These are phyloP conservation scores for Vanessa cardui DNA, from an alignment of 2,888 invertebrate species.

Conservation along the genomic window DNA sequence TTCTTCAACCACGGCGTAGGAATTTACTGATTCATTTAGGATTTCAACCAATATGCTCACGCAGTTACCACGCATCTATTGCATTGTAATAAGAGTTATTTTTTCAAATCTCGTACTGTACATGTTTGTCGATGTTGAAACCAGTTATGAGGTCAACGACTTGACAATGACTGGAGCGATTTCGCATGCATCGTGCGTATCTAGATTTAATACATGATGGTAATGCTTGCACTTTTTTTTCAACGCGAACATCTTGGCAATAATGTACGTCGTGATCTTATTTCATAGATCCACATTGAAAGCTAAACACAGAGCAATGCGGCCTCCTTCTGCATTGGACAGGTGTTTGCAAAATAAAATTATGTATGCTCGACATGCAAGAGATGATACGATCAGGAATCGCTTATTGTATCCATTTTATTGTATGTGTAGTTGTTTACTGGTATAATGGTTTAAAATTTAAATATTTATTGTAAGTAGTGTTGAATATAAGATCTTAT, in stretches of 20 bases:
- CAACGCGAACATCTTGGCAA: neutral
- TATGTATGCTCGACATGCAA: conserved; percentile 15
- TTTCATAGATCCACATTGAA: neutral
- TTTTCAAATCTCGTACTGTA: conserved; percentile 12
- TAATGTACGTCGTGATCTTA: neutral
- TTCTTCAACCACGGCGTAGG: conserved; percentile 19
- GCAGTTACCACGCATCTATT: conserved; percentile 3
- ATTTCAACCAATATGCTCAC: conserved; percentile 1
- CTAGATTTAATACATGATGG: conserved; percentile 47
- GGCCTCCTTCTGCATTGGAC: conserved; percentile 26
- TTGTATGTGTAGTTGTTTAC: neutral
- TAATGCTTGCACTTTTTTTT: conserved; percentile 23
- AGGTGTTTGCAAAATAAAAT: conserved; percentile 26
- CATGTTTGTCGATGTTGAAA: conserved; percentile 25
- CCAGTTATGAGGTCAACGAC: conserved; percentile 43
- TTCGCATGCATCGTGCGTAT: conserved; percentile 49
- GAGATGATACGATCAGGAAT: conserved; percentile 17
- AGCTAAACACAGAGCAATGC: conserved; percentile 8
- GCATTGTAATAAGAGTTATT: conserved; percentile 14
- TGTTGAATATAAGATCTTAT: neutral
- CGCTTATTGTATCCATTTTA: conserved; percentile 9
- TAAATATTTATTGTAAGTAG: neutral
- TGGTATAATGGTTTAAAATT: neutral
- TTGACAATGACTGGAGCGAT: conserved; percentile 44
- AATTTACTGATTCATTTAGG: conserved; percentile 29